Conservation (phyloP, 2,797 vertebrate genomes). For the Babyrousa celebensis region DNA sequence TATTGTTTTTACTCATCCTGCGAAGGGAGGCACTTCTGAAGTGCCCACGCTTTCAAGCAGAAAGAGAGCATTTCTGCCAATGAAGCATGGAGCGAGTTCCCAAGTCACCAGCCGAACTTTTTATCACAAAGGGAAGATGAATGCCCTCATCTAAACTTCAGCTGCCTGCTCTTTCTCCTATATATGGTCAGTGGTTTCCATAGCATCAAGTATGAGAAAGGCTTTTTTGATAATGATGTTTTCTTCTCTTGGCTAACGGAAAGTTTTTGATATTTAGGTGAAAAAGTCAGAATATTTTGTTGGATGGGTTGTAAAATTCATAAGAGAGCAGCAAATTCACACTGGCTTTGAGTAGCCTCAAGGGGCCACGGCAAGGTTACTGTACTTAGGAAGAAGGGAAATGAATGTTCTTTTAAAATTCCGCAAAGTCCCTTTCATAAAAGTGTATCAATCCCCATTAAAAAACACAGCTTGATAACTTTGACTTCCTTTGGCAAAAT, state of each 20-base stretch:
- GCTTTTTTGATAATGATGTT: constrained; percentile 62
- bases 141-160: constrained; percentile 38
- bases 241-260: constrained; percentile 57
- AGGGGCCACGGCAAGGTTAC: constrained; percentile 75
- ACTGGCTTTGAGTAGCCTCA: background rate
- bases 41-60: constrained; percentile 72
- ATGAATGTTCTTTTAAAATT: constrained; percentile 82
- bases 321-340: constrained; percentile 61
- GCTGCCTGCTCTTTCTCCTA: constrained; percentile 35
- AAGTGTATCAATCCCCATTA: constrained; percentile 84
- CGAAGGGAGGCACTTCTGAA: constrained; percentile 69
- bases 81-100: constrained; percentile 60
- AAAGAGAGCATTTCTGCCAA: constrained; percentile 72
- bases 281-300: constrained; percentile 80
- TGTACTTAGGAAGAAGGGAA: constrained; percentile 82
- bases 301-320: constrained; percentile 34
- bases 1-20: constrained; percentile 84
- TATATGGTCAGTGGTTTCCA: background rate
- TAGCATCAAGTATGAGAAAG: background rate
- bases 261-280: constrained; percentile 76
- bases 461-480: constrained; percentile 83
- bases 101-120: constrained; percentile 57
- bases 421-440: constrained; percentile 85
- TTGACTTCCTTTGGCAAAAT: constrained; percentile 84
- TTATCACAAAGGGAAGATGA: constrained; percentile 76